phyloP scores from a whole-genome alignment of 2,113 vertebrate species.

The Melanostigma gelatinosum region DNA sequence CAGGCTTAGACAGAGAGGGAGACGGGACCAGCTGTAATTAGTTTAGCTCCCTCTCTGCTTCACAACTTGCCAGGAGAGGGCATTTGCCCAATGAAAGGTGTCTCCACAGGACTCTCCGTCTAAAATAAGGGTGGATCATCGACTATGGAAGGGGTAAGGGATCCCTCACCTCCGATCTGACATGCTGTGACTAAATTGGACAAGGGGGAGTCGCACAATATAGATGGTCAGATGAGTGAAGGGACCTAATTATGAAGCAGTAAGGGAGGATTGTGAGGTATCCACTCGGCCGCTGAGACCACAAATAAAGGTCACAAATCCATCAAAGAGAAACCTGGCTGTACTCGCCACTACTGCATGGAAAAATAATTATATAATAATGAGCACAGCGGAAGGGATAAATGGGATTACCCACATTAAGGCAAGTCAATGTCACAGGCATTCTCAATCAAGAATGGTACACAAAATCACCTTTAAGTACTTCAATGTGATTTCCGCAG shows the following conservation, averaged over 20 bases:
- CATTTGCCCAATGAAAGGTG: slow-evolving; percentile 72
- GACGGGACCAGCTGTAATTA: slow-evolving; percentile 78
- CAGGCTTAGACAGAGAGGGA: slow-evolving; percentile 70
- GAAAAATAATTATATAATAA: slow-evolving; percentile 32
- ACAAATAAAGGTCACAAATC: slow-evolving; percentile 62
- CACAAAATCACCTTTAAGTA: slow-evolving; percentile 27
- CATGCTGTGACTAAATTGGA: slow-evolving; percentile 68
- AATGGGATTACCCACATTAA: slow-evolving; percentile 43
- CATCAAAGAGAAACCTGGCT: slow-evolving; percentile 33
- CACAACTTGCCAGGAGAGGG: slow-evolving; percentile 72
- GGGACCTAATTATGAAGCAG: slow-evolving; percentile 67
- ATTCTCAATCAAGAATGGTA: slow-evolving; percentile 35
- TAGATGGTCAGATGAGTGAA: slow-evolving; percentile 42
- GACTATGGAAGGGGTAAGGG: slow-evolving; percentile 35
- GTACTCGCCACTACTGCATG: slow-evolving; percentile 11
- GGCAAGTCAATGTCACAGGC: slow-evolving; percentile 18
- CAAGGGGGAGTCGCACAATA: slow-evolving; percentile 37
- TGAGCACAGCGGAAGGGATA: slow-evolving; percentile 29
- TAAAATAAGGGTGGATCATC: slow-evolving; percentile 56
- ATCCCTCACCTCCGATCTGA: slow-evolving; percentile 51
- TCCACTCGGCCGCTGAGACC: slow-evolving; percentile 41
- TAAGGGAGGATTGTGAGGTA: slow-evolving; percentile 29
- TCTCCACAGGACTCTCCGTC: slow-evolving; percentile 71
- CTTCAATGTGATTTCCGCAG: slow-evolving; percentile 16
- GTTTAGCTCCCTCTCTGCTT: slow-evolving; percentile 76